Conservation (phyloP, 2,888 invertebrate genomes). For the Apamea anceps region DNA sequence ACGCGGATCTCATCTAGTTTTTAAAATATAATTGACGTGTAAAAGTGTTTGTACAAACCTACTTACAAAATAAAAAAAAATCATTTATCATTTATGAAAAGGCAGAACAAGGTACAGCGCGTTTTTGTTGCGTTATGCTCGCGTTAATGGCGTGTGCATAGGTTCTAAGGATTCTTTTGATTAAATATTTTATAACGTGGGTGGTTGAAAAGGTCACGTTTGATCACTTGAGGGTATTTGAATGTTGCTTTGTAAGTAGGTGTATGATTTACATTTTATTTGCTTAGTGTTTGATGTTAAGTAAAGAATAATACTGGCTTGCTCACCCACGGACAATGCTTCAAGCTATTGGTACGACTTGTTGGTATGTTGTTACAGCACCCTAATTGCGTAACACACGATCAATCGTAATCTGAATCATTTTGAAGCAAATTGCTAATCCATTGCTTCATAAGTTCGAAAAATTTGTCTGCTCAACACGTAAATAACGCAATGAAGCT, state of each 20-base stretch:
- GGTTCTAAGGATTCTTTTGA: constrained; percentile 18
- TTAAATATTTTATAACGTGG: constrained; percentile 28
- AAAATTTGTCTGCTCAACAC: too few species aligned
- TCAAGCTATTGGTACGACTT: background rate
- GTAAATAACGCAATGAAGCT: too few species aligned
- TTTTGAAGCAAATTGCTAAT: too few species aligned
- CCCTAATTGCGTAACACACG: too few species aligned
- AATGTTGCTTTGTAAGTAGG: constrained; percentile 34
- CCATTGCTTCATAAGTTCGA: too few species aligned
- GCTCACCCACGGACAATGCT: background rate
- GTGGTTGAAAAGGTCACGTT: constrained; percentile 42
- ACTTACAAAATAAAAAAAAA: too few species aligned
- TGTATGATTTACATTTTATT: constrained; percentile 32
- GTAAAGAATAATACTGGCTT: constrained; percentile 4
- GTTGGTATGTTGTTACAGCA: background rate
- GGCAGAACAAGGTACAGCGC: background rate
- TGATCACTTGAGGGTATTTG: constrained; percentile 23
- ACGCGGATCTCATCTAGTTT: too few species aligned
- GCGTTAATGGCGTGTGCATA: background rate
- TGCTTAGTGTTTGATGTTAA: constrained; percentile 17
- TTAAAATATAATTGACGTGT: too few species aligned
- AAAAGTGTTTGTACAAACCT: too few species aligned
- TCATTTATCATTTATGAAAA: background rate
- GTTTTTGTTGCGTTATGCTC: background rate
- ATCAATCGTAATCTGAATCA: too few species aligned